Evolutionary conservation across 1,140 invertebrate species (phyloP), one percentile per base, ranked within the genome.

Genomic region (Ips nitidus): DNA sequence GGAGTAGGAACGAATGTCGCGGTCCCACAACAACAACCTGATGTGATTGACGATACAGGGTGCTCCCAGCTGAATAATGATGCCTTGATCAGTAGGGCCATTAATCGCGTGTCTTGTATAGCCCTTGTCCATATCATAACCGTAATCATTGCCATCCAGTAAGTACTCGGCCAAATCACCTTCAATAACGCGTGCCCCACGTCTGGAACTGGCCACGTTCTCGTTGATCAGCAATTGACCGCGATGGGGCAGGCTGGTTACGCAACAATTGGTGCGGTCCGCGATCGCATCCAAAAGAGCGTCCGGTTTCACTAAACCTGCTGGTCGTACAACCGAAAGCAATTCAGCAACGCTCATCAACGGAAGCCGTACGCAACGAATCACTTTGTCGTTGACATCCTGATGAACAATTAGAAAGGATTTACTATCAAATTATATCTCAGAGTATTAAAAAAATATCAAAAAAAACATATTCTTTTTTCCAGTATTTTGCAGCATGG

Each of bases 31-130:
- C 56, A 98, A 83, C 86, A 99, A 88, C 74, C 90, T 89, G 55
- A 98, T 88, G 77, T 97, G 91, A 85, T 99, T 99, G 71, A 99
- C 88, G 77, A 98, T 98, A 78, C 88, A 94, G 64, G 92, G 91
- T 52, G 87, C 89, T 60, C 91, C 91, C 8, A 99, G 85, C 79
- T 94, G 91, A 7, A 99, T 89, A 0, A 95, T 84, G 79, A 99
- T 98, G 61, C 93, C 91, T 70, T 88, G 86, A 79, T 89, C 89
- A 71, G 89, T 84, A 38, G 84, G 84, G 66, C 96, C 94, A 74
- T 90, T 92, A 77, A 98, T 98, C 45, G 90, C 88, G 82, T 98
- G 96, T 2, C 95, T 86, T 0, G 95, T 97, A 79, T 98, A 98
- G 1, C 89, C 94, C 75, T 89, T 84, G 79, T 97, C 95, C 87